Percentiles rank a stretch among this genome's conserved stretches.
These are phyloP conservation scores for Baronia brevicornis DNA, from an alignment of 2,888 invertebrate species.

Conservation along the genomic window DNA sequence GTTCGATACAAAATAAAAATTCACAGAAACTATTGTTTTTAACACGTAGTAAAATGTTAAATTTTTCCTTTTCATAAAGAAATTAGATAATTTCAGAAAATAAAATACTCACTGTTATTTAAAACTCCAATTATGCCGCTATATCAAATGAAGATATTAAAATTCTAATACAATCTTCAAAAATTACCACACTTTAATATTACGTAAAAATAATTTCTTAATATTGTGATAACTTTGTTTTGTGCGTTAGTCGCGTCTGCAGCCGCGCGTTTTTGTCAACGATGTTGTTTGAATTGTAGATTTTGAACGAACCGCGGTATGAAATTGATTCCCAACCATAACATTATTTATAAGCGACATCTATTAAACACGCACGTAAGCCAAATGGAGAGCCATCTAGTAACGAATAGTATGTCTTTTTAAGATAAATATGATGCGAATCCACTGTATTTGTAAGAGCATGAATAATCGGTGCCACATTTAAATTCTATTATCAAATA, in stretches of 20 bases:
- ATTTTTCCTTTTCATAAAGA: too few relatives aligned
- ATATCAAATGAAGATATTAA: too few relatives aligned
- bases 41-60: slow-evolving; percentile 1
- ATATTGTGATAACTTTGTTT: slow-evolving; percentile 14
- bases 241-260: slow-evolving; percentile 26
- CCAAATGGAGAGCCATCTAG: slow-evolving; percentile 36
- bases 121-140: too few relatives aligned
- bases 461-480: too few relatives aligned
- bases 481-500: too few relatives aligned
- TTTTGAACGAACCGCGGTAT: slow-evolving; percentile 58
- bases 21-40: slow-evolving; percentile 6
- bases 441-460: background rate
- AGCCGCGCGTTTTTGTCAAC: slow-evolving; percentile 50
- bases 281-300: slow-evolving; percentile 57
- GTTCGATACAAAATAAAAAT: too few relatives aligned
- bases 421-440: slow-evolving; percentile 1
- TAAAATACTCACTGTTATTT: too few relatives aligned
- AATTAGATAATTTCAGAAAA: too few relatives aligned
- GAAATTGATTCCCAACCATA: slow-evolving; percentile 20
- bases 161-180: too few relatives aligned
- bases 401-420: slow-evolving; percentile 27
- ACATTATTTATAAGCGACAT: slow-evolving; percentile 33
- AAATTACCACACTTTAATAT: too few relatives aligned
- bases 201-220: slow-evolving; percentile 1
- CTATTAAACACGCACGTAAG: slow-evolving; percentile 21